Conservation (phyloP, 2,888 invertebrate species). For the Scaptomyza tumidula region DNA sequence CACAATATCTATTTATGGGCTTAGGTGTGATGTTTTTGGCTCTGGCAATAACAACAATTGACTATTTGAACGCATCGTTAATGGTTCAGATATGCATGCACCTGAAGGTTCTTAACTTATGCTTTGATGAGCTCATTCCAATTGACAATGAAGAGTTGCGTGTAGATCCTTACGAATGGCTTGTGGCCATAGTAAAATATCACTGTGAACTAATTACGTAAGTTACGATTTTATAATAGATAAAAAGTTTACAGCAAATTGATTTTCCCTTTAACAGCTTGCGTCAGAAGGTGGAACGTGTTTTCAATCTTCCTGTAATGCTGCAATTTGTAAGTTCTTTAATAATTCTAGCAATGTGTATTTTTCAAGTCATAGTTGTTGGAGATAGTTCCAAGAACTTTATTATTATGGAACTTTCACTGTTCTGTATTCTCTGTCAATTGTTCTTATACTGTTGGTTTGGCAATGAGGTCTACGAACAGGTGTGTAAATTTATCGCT, state of each 20-base stretch:
- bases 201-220: conserved; percentile 69
- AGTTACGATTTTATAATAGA: not conserved
- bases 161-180: conserved; percentile 39
- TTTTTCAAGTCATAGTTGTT: conserved; percentile 68
- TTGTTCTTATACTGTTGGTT: conserved; percentile 78
- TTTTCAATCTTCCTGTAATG: conserved; percentile 66
- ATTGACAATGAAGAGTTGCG: not conserved
- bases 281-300: conserved; percentile 61
- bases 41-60: conserved; percentile 66
- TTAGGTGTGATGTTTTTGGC: conserved; percentile 53
- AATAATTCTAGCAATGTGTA: conserved; percentile 70
- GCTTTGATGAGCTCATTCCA: conserved; percentile 62
- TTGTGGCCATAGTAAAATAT: conserved; percentile 58
- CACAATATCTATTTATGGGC: conserved; percentile 68
- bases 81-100: conserved; percentile 78
- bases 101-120: conserved; percentile 67
- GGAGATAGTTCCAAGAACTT: conserved; percentile 55
- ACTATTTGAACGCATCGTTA: conserved; percentile 70
- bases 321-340: conserved; percentile 73
- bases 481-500: conserved; percentile 11
- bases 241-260: no score
- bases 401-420: conserved; percentile 68
- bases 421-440: conserved; percentile 69
- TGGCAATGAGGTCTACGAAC: conserved; percentile 74
- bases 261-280: conserved; percentile 45